Conservation (phyloP, 2,113 vertebrate genomes). For the Antidorcas marsupialis region DNA sequence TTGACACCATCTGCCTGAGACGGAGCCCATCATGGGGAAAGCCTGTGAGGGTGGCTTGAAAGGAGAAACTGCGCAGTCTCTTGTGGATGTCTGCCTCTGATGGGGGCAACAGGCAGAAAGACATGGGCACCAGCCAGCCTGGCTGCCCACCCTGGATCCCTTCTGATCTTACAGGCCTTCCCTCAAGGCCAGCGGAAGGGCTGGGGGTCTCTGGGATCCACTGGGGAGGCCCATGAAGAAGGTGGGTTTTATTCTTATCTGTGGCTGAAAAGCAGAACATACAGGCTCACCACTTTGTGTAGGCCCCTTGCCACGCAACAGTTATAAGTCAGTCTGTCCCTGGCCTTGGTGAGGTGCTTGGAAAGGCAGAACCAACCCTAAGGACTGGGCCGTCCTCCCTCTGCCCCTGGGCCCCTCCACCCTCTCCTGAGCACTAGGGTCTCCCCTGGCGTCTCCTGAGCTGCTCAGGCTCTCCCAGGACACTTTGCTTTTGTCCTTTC, state of each 20-base stretch:
- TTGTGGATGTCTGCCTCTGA: neutral
- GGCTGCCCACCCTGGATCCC: neutral
- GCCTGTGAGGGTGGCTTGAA: neutral
- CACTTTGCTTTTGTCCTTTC: neutral
- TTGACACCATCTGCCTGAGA: neutral
- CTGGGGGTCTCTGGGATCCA: neutral
- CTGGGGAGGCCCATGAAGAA: rapidly evolving
- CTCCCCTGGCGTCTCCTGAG: neutral
- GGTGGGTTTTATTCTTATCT: rapidly evolving
- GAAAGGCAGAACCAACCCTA: neutral
- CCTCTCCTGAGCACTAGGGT: too few relatives aligned
- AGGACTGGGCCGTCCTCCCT: rapidly evolving
- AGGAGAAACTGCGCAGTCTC: neutral
- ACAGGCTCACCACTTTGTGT: rapidly evolving
- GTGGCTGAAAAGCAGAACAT: too few relatives aligned
- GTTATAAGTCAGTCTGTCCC: rapidly evolving
- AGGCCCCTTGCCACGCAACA: rapidly evolving
- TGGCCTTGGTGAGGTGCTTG: too few relatives aligned
- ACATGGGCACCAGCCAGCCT: rapidly evolving
- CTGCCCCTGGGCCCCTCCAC: too few relatives aligned
- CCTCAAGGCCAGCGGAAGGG: rapidly evolving
- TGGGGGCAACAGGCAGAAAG: neutral
- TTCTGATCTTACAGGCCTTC: neutral
- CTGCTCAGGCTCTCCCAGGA: neutral
- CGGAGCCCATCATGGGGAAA: neutral